These are phyloP conservation scores for Ectropis crepuscularia DNA, from an alignment of 2,888 invertebrate genomes.

Conservation along the genomic window DNA sequence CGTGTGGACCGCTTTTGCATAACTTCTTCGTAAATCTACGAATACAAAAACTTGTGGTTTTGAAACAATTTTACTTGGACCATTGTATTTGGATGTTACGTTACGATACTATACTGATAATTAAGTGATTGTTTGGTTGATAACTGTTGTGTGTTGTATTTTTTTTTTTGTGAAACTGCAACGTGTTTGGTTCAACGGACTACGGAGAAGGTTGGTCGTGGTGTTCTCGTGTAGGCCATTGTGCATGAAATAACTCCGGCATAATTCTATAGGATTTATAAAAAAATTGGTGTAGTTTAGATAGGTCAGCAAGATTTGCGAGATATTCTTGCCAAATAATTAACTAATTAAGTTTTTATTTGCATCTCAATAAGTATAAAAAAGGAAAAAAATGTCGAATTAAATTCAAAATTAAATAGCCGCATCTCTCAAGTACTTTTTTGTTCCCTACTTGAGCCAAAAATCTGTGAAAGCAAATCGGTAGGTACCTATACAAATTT, in stretches of 20 bases:
- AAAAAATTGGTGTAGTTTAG: not conserved
- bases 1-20: constrained; percentile 58
- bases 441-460: too few relatives aligned
- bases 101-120: constrained; percentile 46
- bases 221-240: constrained; percentile 74
- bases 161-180: constrained; percentile 81
- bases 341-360: too few relatives aligned
- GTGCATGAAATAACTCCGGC: constrained; percentile 71
- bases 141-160: constrained; percentile 69
- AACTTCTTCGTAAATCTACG: constrained; percentile 78
- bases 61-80: constrained; percentile 52
- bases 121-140: constrained; percentile 63
- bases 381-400: too few relatives aligned
- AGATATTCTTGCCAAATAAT: too few relatives aligned
- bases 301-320: too few relatives aligned
- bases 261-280: constrained; percentile 44
- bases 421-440: too few relatives aligned
- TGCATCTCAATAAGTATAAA: too few relatives aligned
- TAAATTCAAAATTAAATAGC: too few relatives aligned
- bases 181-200: constrained; percentile 85
- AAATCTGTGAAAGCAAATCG: too few relatives aligned
- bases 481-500: too few relatives aligned
- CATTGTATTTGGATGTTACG: constrained; percentile 51
- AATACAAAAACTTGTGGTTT: constrained; percentile 69
- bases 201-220: constrained; percentile 80